Percentiles rank a stretch among this genome's conserved stretches.
phyloP scores from a whole-genome alignment of 2,888 invertebrate genomes.

The Siphonodentalium dalli region DNA sequence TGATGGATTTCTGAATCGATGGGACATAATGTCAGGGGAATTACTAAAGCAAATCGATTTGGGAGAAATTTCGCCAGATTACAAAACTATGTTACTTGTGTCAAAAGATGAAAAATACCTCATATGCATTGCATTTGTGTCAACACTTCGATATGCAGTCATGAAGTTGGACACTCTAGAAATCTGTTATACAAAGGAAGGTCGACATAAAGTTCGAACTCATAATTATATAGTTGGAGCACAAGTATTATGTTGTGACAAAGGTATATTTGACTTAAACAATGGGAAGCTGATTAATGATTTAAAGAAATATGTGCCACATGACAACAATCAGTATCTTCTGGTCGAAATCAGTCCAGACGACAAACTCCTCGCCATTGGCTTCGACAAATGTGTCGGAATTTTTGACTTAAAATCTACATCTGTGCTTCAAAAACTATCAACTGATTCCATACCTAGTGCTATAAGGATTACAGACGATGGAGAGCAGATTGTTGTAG shows the following conservation, averaged over 20 bases:
- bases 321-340: slow-evolving; percentile 23
- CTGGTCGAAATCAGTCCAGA: slow-evolving; percentile 23
- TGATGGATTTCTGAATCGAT: slow-evolving; percentile 23
- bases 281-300: slow-evolving; percentile 29
- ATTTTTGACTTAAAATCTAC: slow-evolving; percentile 24
- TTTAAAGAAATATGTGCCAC: slow-evolving; percentile 27
- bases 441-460: slow-evolving; percentile 31
- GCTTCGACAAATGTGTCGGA: slow-evolving; percentile 18
- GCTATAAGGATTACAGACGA: slow-evolving; percentile 34
- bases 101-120: slow-evolving; percentile 26
- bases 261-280: slow-evolving; percentile 27
- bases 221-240: slow-evolving; percentile 23
- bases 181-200: slow-evolving; percentile 20
- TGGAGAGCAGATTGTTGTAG: slow-evolving; percentile 36
- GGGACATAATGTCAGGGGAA: slow-evolving; percentile 27
- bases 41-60: slow-evolving; percentile 21
- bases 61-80: slow-evolving; percentile 19
- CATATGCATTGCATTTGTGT: slow-evolving; percentile 18
- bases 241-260: slow-evolving; percentile 30
- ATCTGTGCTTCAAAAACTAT: slow-evolving; percentile 20
- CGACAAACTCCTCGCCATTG: slow-evolving; percentile 29
- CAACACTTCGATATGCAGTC: slow-evolving; percentile 10
- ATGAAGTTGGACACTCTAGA: slow-evolving; percentile 23
- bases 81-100: slow-evolving; percentile 16
- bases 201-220: slow-evolving; percentile 10